phyloP scores from a whole-genome alignment of 2,888 invertebrate genomes.

The Leptinotarsa haldemani region DNA sequence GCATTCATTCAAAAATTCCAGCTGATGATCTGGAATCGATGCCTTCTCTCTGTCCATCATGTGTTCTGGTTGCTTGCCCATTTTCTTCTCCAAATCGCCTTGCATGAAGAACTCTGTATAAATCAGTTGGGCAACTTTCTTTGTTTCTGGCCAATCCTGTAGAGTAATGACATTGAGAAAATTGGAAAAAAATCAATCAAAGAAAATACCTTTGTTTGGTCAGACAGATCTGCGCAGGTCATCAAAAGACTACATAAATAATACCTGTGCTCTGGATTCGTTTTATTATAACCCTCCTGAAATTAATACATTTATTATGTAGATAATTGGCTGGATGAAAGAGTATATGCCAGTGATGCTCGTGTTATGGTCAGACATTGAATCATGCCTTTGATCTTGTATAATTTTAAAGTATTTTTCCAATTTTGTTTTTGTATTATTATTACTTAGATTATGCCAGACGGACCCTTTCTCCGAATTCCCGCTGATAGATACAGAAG shows the following conservation, averaged over 20 bases:
- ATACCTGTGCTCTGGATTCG: constrained; percentile 67
- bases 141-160: constrained; percentile 69
- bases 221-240: constrained; percentile 88
- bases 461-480: too few relatives aligned
- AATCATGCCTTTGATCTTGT: too few relatives aligned
- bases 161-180: constrained; percentile 24
- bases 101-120: constrained; percentile 89
- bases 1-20: constrained; percentile 73
- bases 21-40: constrained; percentile 83
- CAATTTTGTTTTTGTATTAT: too few relatives aligned
- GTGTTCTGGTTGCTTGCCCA: constrained; percentile 77
- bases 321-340: not conserved
- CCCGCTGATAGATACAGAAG: too few relatives aligned
- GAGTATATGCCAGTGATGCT: too few relatives aligned
- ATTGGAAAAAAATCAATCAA: constrained; percentile 8
- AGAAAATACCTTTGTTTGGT: constrained; percentile 79
- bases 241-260: constrained; percentile 80
- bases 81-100: constrained; percentile 85
- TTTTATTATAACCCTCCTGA: constrained; percentile 56
- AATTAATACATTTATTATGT: constrained; percentile 27
- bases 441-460: too few relatives aligned
- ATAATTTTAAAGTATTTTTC: too few relatives aligned
- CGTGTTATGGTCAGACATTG: too few relatives aligned
- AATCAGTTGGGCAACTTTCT: constrained; percentile 64
- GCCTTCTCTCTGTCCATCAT: constrained; percentile 88